phyloP scores from a whole-genome alignment of 1,140 invertebrate genomes.

The Odontomachus brunneus region DNA sequence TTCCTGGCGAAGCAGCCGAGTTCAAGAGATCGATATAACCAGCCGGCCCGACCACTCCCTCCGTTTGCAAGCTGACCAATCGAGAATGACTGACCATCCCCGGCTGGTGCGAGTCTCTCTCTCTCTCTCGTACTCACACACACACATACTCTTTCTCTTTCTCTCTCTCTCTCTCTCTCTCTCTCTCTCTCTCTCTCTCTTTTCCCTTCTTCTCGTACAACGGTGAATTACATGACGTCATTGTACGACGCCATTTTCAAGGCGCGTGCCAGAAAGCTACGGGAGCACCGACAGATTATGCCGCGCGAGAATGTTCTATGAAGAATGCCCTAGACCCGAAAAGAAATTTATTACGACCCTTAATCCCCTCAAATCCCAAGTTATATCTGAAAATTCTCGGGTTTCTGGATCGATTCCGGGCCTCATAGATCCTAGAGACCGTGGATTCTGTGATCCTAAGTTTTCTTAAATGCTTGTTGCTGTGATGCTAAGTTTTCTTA shows the following conservation, averaged over 20 bases:
- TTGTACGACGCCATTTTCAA: conserved; percentile 82
- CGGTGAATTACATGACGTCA: conserved; percentile 82
- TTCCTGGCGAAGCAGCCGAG: conserved; percentile 63
- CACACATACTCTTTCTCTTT: too few relatives aligned
- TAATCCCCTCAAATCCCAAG: neutral
- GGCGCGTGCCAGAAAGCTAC: conserved; percentile 80
- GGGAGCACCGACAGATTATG: conserved; percentile 57
- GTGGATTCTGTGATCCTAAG: neutral
- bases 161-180: too few relatives aligned
- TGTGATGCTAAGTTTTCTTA: neutral
- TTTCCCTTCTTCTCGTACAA: conserved; percentile 69
- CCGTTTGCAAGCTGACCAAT: conserved; percentile 82
- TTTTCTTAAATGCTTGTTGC: too few relatives aligned
- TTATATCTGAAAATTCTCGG: neutral
- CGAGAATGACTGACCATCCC: conserved; percentile 81
- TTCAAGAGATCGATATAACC: conserved; percentile 83
- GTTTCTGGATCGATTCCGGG: neutral
- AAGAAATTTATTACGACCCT: conserved; percentile 29
- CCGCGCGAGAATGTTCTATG: conserved; percentile 61
- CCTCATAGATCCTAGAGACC: neutral
- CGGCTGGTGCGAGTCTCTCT: conserved; percentile 76
- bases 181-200: conserved; percentile 30
- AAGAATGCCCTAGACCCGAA: conserved; percentile 61
- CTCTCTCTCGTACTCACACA: conserved; percentile 72
- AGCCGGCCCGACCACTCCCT: conserved; percentile 82